These are phyloP conservation scores for Petroica traversi DNA, from an alignment of 2,113 vertebrate species.

Conservation along the genomic window DNA sequence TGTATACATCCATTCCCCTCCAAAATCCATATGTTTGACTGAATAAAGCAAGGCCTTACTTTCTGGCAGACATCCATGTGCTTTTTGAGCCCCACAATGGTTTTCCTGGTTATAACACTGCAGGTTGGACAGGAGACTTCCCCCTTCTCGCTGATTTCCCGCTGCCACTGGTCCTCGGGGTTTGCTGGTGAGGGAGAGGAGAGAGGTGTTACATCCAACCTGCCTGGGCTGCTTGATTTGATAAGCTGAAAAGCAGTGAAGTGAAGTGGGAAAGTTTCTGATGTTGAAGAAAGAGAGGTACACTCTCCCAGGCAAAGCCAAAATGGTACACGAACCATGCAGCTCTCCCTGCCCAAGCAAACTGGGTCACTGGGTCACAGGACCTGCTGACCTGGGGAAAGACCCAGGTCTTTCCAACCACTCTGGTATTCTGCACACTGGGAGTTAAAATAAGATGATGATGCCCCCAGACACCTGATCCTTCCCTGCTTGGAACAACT, in stretches of 20 bases:
- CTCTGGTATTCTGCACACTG: not conserved
- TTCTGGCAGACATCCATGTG: conserved; percentile 98
- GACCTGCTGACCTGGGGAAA: not conserved
- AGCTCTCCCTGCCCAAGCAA: not conserved
- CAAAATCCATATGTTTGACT: not conserved
- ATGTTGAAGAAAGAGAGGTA: not conserved
- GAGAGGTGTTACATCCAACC: not conserved
- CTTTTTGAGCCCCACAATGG: conserved; percentile 90
- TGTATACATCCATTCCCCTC: not conserved
- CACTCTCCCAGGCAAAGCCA: not conserved
- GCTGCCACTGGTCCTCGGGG: conserved; percentile 87
- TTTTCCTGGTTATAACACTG: conserved; percentile 89
- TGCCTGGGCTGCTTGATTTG: not conserved
- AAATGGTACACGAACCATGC: not conserved
- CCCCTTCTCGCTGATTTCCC: conserved; percentile 86
- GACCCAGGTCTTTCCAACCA: not conserved
- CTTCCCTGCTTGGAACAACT: not conserved
- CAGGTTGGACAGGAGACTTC: conserved; percentile 93
- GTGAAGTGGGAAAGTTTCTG: not conserved
- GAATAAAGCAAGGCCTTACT: conserved; percentile 71
- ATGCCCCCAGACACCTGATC: not conserved
- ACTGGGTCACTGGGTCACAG: not conserved
- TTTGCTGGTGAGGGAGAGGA: conserved; percentile 62
- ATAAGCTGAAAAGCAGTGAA: not conserved
- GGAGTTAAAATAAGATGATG: not conserved